These are phyloP conservation scores for Cynopterus sphinx DNA, from an alignment of 2,797 vertebrate species.

Conservation along the genomic window DNA sequence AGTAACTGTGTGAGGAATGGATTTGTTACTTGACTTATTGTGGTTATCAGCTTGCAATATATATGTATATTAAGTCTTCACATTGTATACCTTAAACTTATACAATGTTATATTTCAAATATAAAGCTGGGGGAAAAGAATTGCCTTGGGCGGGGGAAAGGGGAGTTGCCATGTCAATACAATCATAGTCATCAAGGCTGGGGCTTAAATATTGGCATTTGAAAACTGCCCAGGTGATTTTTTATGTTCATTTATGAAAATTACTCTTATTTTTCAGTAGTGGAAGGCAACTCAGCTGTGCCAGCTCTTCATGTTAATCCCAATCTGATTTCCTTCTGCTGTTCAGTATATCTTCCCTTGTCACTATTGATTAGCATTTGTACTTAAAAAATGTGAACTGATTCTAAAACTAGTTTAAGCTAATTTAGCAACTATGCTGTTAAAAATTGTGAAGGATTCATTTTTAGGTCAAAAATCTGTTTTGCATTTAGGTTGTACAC, in stretches of 20 bases:
- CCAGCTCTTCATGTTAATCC: not conserved
- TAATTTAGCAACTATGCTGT: not conserved
- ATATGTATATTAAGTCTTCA: not conserved
- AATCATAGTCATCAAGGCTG: not conserved
- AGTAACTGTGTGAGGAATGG: not conserved
- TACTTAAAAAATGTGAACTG: not conserved
- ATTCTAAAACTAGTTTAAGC: conserved; percentile 23
- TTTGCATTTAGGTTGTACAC: too few species aligned
- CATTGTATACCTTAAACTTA: not conserved
- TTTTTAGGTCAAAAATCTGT: not conserved
- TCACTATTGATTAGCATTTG: not conserved
- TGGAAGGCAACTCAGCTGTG: not conserved
- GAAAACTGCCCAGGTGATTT: not conserved
- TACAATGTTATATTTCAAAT: not conserved
- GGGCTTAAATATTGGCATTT: not conserved
- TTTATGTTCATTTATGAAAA: not conserved
- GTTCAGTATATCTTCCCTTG: not conserved
- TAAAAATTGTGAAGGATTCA: not conserved
- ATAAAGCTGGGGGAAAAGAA: not conserved
- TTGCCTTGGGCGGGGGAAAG: not conserved
- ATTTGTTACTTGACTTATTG: not conserved
- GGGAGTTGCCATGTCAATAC: not conserved
- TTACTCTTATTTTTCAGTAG: not conserved
- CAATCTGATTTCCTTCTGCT: not conserved
- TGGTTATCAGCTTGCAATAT: not conserved